These are phyloP conservation scores for Folsomia manolachei DNA, from an alignment of 2,888 invertebrate species.

Conservation along the genomic window DNA sequence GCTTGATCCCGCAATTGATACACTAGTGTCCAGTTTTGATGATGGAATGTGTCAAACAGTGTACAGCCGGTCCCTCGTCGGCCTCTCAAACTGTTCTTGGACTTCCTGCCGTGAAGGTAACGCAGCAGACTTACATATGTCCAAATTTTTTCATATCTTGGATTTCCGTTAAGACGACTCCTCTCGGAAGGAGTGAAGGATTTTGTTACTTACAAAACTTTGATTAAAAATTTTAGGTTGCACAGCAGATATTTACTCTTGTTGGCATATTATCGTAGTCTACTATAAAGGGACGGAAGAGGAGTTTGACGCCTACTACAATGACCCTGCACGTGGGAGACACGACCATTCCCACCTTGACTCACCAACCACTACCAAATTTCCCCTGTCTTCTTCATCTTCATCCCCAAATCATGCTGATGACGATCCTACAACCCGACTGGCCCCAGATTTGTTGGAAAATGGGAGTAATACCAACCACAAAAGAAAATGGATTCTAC, in stretches of 20 bases:
- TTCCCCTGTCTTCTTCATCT: constrained; percentile 33
- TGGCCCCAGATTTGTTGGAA: background rate
- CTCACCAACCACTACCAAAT: constrained; percentile 9
- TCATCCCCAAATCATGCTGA: constrained; percentile 42
- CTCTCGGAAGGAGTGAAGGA: no score
- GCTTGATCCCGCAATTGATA: constrained; percentile 52
- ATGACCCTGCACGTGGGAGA: constrained; percentile 28
- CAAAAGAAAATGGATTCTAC: constrained; percentile 22
- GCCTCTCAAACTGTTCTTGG: constrained; percentile 52
- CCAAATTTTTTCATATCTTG: no score
- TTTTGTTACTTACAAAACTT: no score
- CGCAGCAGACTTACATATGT: no score
- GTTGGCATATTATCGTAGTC: constrained; percentile 51
- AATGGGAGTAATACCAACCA: constrained; percentile 24
- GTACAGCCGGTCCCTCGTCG: constrained; percentile 43
- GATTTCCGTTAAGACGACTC: no score
- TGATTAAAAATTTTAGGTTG: no score
- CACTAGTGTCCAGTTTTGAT: constrained; percentile 49
- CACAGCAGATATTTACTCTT: constrained; percentile 52
- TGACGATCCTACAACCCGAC: background rate
- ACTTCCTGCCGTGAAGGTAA: constrained; percentile 53
- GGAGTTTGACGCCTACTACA: constrained; percentile 31
- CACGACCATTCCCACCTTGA: constrained; percentile 10
- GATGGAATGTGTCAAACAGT: constrained; percentile 50
- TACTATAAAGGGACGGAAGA: constrained; percentile 41